phyloP scores from a whole-genome alignment of 2,888 invertebrate species.

The Andrena bucephala region DNA sequence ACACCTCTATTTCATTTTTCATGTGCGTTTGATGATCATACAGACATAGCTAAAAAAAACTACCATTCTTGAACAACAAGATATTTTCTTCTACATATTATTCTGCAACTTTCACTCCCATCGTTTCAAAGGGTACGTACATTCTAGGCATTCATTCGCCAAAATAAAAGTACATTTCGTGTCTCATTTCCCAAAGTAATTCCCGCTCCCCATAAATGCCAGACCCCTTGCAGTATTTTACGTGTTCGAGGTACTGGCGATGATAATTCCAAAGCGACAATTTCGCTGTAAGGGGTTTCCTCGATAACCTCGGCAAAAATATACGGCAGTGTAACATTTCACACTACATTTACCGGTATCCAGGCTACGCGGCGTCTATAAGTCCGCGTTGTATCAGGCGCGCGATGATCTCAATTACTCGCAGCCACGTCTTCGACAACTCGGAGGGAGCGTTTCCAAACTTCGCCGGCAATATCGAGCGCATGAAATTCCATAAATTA shows the following conservation, averaged over 20 bases:
- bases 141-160: too few species aligned
- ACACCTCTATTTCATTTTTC: too few species aligned
- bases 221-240: not conserved
- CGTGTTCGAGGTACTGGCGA: not conserved
- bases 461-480: conserved; percentile 53
- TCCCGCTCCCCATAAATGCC: not conserved
- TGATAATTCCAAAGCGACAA: conserved; percentile 1
- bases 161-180: not conserved
- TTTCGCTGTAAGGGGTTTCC: not conserved
- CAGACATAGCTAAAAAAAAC: too few species aligned
- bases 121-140: not conserved
- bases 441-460: conserved; percentile 43
- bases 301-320: not conserved
- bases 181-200: not conserved
- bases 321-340: conserved; percentile 17
- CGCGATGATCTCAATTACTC: conserved; percentile 56
- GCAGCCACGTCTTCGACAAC: conserved; percentile 37
- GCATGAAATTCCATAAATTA: conserved; percentile 69
- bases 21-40: too few species aligned
- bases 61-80: too few species aligned
- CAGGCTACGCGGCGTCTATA: not conserved
- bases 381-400: not conserved
- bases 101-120: too few species aligned
- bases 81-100: too few species aligned
- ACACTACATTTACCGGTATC: conserved; percentile 28